Percentiles rank a stretch among this genome's conserved stretches.
Conservation (phyloP, 2,113 vertebrate species). For the Antechinus flavipes region DNA sequence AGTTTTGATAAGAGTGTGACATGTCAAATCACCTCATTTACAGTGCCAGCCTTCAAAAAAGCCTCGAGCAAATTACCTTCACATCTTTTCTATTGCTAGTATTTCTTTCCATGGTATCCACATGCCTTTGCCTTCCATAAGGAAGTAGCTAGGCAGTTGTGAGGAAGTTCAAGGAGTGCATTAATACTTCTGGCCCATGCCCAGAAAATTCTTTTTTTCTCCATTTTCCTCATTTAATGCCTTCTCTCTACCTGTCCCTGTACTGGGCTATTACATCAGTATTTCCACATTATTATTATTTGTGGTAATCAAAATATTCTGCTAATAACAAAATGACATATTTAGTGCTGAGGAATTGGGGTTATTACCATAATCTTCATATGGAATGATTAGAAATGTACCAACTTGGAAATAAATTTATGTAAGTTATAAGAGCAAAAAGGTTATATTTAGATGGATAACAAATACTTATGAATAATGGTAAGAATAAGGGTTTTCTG, state of each 20-base stretch:
- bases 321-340: neutral
- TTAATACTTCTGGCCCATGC: neutral
- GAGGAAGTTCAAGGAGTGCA: neutral
- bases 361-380: neutral
- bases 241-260: neutral
- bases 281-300: accelerated
- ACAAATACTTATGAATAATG: accelerated
- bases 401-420: neutral
- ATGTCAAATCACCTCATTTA: neutral
- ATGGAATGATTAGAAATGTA: neutral
- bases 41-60: neutral
- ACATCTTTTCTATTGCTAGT: neutral
- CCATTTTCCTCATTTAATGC: neutral
- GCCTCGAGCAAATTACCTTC: neutral
- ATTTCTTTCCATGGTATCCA: neutral
- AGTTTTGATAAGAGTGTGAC: neutral
- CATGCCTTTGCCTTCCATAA: neutral
- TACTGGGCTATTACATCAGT: too few relatives aligned
- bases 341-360: neutral
- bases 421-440: neutral
- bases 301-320: neutral
- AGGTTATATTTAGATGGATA: accelerated
- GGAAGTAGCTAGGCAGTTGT: neutral
- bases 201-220: accelerated
- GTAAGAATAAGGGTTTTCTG: neutral